Evolutionary conservation across 1,140 invertebrate species (phyloP).

Genomic region (Scaptomyza graminum): DNA sequence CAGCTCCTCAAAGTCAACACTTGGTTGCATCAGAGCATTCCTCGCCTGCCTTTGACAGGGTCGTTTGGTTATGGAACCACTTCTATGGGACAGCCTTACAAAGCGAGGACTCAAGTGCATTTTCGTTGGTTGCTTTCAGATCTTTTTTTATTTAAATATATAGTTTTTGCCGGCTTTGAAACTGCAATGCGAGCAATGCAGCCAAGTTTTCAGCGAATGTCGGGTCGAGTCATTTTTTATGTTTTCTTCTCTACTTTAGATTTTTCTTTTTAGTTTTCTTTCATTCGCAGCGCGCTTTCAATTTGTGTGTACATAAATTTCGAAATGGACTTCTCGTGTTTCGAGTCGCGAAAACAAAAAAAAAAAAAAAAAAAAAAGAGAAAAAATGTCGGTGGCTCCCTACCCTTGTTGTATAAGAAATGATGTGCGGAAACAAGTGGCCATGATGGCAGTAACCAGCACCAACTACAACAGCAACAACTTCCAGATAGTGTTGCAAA

Average conservation of each 20-base stretch:
- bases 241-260: slow-evolving; percentile 20
- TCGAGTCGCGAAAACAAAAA: slow-evolving; percentile 44
- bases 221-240: slow-evolving; percentile 32
- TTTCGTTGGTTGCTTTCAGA: slow-evolving; percentile 41
- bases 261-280: slow-evolving; percentile 27
- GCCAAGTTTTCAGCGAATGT: slow-evolving; percentile 39
- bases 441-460: slow-evolving; percentile 45
- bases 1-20: slow-evolving; percentile 22
- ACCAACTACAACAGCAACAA: slow-evolving; percentile 20
- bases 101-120: slow-evolving; percentile 53
- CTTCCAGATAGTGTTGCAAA: slow-evolving; percentile 60
- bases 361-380: slow-evolving; percentile 1
- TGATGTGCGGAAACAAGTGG: slow-evolving; percentile 69
- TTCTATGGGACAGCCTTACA: slow-evolving; percentile 15
- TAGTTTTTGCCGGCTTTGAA: slow-evolving; percentile 25
- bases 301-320: slow-evolving; percentile 82
- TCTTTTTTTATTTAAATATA: slow-evolving; percentile 12
- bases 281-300: slow-evolving; percentile 57
- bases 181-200: slow-evolving; percentile 67
- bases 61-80: slow-evolving; percentile 24
- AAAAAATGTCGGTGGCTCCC: slow-evolving; percentile 23
- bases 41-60: slow-evolving; percentile 46
- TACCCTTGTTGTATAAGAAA: slow-evolving; percentile 40
- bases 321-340: slow-evolving; percentile 80
- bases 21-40: slow-evolving; percentile 23